Conservation (phyloP, 2,888 invertebrate genomes). For the Myathropa florea region DNA sequence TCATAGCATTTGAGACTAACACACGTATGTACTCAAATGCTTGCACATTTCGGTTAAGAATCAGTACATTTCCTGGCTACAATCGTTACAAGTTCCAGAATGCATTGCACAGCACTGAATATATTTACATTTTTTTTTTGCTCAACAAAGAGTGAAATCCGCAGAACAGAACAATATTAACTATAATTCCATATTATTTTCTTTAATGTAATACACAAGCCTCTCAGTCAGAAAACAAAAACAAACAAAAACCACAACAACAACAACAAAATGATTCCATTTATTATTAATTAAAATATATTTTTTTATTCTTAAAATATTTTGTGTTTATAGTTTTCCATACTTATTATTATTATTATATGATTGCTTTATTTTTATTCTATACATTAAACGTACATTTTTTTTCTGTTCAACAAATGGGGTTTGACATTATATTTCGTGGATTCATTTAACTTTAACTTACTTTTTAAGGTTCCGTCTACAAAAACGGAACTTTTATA, state of each 20-base stretch:
- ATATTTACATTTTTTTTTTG: not conserved
- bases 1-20: not conserved
- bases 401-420: slow-evolving; percentile 47
- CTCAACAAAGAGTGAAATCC: slow-evolving; percentile 24
- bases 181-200: slow-evolving; percentile 68
- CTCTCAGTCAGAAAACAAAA: slow-evolving; percentile 60
- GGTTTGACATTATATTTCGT: not conserved
- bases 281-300: slow-evolving; percentile 68
- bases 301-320: slow-evolving; percentile 59
- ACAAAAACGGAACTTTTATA: too few species aligned
- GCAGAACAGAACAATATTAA: slow-evolving; percentile 67
- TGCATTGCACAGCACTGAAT: not conserved
- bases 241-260: slow-evolving; percentile 49
- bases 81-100: not conserved
- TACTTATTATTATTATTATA: slow-evolving; percentile 33
- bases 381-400: slow-evolving; percentile 45
- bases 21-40: not conserved
- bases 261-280: slow-evolving; percentile 60
- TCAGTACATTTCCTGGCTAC: not conserved
- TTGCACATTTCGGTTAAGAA: not conserved
- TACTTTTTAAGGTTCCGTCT: too few species aligned
- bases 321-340: slow-evolving; percentile 56
- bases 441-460: not conserved
- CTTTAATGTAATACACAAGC: slow-evolving; percentile 62
- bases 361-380: slow-evolving; percentile 27